Evolutionary conservation across 2,797 vertebrate genomes (phyloP).

Genomic region (Liasis olivaceus): DNA sequence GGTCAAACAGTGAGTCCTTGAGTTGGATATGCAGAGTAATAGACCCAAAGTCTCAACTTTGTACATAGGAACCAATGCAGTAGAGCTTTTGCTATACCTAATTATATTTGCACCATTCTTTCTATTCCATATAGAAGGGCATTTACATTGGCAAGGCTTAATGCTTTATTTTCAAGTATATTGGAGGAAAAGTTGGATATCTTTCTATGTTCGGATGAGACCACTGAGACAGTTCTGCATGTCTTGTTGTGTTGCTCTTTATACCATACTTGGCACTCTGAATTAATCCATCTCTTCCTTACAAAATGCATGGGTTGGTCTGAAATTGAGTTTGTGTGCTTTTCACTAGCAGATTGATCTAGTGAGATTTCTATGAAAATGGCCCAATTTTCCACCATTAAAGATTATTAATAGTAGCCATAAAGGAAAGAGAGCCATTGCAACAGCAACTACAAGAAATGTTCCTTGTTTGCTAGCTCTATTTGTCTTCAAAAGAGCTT

Average conservation of each 20-base stretch:
- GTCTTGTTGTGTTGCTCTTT: background rate
- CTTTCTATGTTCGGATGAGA: background rate
- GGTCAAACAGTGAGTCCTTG: background rate
- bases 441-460: background rate
- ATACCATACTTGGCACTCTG: background rate
- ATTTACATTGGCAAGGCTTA: background rate
- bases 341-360: background rate
- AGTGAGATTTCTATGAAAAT: background rate
- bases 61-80: background rate
- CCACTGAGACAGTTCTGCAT: background rate
- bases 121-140: background rate
- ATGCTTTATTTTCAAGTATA: background rate
- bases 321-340: background rate
- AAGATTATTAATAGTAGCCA: background rate
- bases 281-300: background rate
- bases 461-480: background rate
- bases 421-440: background rate
- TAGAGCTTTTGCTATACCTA: background rate
- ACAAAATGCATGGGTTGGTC: background rate
- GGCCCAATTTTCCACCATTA: background rate
- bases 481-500: background rate
- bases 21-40: background rate
- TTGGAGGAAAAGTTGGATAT: background rate
- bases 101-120: background rate
- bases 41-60: background rate